These are phyloP conservation scores for Machimus rusticus DNA, from an alignment of 2,888 invertebrate species.

Conservation along the genomic window DNA sequence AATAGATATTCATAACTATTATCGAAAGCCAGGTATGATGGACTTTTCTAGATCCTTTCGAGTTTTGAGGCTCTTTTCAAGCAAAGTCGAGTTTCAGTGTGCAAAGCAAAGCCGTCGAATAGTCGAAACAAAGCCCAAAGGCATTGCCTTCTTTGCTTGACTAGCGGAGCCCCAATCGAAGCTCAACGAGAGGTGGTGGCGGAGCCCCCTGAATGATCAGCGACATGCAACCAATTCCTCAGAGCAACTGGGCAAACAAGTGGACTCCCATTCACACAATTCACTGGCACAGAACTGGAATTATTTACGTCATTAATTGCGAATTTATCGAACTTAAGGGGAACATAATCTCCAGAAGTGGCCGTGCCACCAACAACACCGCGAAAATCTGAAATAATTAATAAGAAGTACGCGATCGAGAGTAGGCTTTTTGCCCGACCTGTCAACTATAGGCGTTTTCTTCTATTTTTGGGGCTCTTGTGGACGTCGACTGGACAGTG, in stretches of 20 bases:
- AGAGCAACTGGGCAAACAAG: not conserved
- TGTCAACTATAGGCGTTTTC: not conserved
- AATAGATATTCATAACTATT: not conserved
- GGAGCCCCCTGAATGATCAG: not conserved
- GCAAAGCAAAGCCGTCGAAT: not conserved
- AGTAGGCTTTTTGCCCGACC: conserved; percentile 16
- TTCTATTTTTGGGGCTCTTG: conserved; percentile 2
- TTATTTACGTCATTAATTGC: conserved; percentile 43
- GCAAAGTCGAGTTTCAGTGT: not conserved
- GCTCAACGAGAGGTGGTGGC: not conserved
- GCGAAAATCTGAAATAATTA: conserved; percentile 18
- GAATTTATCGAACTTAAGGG: conserved; percentile 37
- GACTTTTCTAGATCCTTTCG: not conserved
- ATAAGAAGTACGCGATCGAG: not conserved
- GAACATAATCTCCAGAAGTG: conserved; percentile 25
- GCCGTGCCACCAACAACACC: conserved; percentile 18
- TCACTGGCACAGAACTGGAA: conserved; percentile 10
- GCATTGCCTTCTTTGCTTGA: not conserved
- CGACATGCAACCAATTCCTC: conserved; percentile 28
- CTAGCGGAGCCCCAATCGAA: not conserved
- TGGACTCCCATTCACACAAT: conserved; percentile 24
- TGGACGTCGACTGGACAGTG: not conserved
- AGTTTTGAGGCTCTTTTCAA: not conserved
- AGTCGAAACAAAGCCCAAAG: conserved; percentile 13
- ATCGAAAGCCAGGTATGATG: not conserved